A percentile compares a stretch with the other conserved stretches of the same genome.
Evolutionary conservation across 2,113 vertebrate genomes (phyloP).

Genomic region (Urocitellus parryii): DNA sequence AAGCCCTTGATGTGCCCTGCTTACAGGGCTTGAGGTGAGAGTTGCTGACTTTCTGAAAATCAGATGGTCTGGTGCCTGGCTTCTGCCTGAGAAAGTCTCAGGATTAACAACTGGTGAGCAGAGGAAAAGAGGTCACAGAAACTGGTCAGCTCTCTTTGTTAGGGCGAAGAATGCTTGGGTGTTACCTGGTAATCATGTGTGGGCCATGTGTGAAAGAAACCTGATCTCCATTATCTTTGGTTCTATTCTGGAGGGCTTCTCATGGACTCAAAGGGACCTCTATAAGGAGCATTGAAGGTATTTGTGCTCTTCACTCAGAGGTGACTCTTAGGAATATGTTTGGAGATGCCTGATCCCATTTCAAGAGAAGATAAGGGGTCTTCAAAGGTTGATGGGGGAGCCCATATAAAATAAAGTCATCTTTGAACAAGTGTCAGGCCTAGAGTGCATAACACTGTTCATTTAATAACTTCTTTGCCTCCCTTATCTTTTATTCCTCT

Average conservation of each 20-base stretch:
- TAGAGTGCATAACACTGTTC: no score
- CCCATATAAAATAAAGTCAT: neutral
- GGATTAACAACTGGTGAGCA: neutral
- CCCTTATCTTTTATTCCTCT: neutral
- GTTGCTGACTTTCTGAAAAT: neutral
- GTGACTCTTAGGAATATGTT: neutral
- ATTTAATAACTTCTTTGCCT: neutral
- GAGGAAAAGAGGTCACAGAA: neutral
- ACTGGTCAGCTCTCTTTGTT: neutral
- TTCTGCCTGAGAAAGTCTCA: neutral
- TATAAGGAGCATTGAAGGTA: neutral
- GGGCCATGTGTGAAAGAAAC: neutral
- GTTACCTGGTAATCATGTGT: neutral
- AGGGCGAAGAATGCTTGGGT: neutral
- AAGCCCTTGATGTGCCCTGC: neutral
- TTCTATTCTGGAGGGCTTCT: neutral
- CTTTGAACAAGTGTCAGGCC: neutral
- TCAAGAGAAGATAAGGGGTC: neutral
- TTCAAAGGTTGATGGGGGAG: neutral
- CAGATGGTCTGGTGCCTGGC: neutral
- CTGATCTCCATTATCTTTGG: neutral
- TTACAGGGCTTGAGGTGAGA: rapidly evolving
- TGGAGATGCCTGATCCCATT: neutral
- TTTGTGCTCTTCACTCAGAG: neutral
- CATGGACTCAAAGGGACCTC: neutral